Evolutionary conservation across 2,113 vertebrate genomes (phyloP).

Genomic region (Bolborhynchus lineola): DNA sequence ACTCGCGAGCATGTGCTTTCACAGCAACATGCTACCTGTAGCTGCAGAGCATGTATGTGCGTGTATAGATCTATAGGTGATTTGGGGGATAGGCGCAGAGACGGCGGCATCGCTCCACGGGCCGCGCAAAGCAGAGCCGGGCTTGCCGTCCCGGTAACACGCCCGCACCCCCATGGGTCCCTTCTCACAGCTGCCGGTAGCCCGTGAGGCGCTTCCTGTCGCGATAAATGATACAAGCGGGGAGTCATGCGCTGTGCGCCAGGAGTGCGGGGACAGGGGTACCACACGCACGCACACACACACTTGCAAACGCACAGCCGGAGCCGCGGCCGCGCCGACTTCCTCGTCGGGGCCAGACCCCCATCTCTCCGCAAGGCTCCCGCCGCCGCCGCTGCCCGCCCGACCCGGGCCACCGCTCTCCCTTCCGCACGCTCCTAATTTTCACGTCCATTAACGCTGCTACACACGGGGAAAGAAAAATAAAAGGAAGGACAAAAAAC

Average conservation of each 20-base stretch:
- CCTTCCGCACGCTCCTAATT: not conserved
- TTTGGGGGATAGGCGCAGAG: not conserved
- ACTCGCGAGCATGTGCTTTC: not conserved
- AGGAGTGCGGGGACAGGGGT: not conserved
- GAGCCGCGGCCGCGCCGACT: not conserved
- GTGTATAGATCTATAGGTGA: accelerated
- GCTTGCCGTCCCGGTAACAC: not conserved
- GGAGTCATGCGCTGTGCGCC: not conserved
- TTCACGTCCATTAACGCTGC: not conserved
- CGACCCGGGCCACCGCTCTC: not conserved
- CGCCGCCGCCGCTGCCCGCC: not conserved
- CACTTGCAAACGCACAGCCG: not conserved
- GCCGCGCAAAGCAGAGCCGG: not conserved
- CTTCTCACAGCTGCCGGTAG: not conserved
- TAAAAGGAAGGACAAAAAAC: not conserved
- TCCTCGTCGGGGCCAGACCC: not conserved
- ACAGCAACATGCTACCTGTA: not conserved
- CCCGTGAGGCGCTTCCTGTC: not conserved
- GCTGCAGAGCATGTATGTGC: not conserved
- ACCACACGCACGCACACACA: not conserved
- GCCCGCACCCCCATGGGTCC: not conserved
- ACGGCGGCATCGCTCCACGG: not conserved
- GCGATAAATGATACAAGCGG: not conserved
- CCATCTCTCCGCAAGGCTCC: not conserved
- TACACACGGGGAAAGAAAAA: not conserved